Conservation (phyloP, 30 jellyfish, hydroid and myxozoan genomes). For the Pseudorhiza aurosa region DNA sequence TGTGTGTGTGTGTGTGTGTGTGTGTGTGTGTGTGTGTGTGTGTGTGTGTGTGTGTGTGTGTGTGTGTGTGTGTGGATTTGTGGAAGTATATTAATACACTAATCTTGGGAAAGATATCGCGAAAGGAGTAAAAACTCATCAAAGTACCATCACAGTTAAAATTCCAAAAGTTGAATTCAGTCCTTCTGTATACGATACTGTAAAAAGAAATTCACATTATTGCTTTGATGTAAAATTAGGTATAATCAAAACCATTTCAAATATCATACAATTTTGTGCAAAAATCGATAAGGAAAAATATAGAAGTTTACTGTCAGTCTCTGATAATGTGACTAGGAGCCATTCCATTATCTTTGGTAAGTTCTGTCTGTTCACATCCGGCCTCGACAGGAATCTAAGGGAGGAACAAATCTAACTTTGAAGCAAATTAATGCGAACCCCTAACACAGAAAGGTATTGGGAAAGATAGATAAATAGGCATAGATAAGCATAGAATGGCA, state of each 20-base stretch:
- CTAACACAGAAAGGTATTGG: too few species aligned
- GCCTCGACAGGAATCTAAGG: conserved; percentile 86
- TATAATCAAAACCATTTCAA: too few species aligned
- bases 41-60: too few species aligned
- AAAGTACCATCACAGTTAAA: not conserved
- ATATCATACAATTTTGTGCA: not conserved
- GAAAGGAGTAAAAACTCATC: too few species aligned
- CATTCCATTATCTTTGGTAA: conserved; percentile 62
- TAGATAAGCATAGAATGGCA: too few species aligned
- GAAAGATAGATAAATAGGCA: too few species aligned
- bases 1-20: too few species aligned
- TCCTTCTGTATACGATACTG: not conserved
- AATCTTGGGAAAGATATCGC: too few species aligned
- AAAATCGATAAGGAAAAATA: not conserved
- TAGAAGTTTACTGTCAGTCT: not conserved
- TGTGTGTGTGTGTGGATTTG: too few species aligned
- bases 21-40: too few species aligned
- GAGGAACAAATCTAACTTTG: not conserved
- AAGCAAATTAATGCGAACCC: not conserved
- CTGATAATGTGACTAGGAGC: conserved; percentile 16
- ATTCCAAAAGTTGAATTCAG: not conserved
- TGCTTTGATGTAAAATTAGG: not conserved
- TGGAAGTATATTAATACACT: too few species aligned
- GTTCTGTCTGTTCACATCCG: conserved; percentile 74
- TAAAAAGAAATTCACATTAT: not conserved